Conservation (phyloP, 2,888 invertebrate genomes). For the Cheilosia vulpina region DNA sequence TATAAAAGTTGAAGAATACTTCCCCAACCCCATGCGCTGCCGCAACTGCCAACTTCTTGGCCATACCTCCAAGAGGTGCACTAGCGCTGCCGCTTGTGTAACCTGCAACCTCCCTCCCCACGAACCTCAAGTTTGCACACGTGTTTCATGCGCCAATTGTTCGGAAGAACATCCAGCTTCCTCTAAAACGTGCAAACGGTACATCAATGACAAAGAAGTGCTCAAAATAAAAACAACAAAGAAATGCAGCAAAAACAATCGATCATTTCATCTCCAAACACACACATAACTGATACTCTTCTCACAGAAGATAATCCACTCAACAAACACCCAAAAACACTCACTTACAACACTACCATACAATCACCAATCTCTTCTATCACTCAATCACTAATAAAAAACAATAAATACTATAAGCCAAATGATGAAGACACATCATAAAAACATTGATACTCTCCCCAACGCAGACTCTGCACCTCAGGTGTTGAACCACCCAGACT, state of each 20-base stretch:
- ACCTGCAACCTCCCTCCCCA: slow-evolving; percentile 1
- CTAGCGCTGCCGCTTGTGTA: neutral
- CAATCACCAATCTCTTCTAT: no score
- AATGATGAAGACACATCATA: no score
- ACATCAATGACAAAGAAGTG: slow-evolving; percentile 12
- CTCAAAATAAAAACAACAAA: slow-evolving; percentile 14
- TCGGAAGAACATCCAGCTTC: slow-evolving; percentile 15
- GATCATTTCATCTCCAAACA: no score
- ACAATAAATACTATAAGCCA: no score
- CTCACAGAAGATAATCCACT: no score
- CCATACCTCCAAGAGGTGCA: slow-evolving; percentile 19
- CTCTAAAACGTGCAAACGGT: neutral
- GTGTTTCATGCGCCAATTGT: no score
- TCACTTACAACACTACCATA: no score
- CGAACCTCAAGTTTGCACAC: no score
- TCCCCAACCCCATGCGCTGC: slow-evolving; percentile 25
- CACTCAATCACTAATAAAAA: no score
- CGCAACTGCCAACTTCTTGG: slow-evolving; percentile 24
- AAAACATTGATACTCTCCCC: neutral
- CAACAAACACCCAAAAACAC: no score
- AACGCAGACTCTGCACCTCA: neutral
- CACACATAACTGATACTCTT: no score
- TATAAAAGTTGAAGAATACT: slow-evolving; percentile 13
- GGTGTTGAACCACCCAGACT: no score
- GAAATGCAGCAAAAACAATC: slow-evolving; percentile 4